Base-by-base conservation (phyloP, 1,140 invertebrate species). In the Cydia strobilella region DNA sequence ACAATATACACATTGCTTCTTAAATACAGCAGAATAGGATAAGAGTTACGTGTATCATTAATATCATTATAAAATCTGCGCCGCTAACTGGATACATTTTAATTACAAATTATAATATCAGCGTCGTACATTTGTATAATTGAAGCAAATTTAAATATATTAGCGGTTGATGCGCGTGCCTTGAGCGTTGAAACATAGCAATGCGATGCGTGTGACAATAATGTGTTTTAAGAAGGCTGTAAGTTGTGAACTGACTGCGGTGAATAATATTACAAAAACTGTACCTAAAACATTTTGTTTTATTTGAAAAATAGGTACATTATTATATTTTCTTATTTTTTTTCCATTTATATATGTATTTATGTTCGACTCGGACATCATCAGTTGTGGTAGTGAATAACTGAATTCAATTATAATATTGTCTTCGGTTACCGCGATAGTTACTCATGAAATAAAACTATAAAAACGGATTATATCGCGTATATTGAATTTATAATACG, bases 61-160 rank as follows among this genome's bases (percentile, higher is more conserved):
- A 13, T 45, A 51, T 51, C 15, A 51, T n/a, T 51, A 51, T 51
- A n/a, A 18, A n/a, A 51, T 18, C 48, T n/a, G 54, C 54, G 54
- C 54, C 54, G 10, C 20, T 10, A 3, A 59, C 54, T 20, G 54
- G 54, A 59, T 23, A n/a, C 54, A 59, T 59, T 59, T 59, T 59
- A 59, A 59, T 59, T 59, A 59, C 54, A 59, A 59, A 59, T 59
- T 59, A 59, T 59, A 59, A 59, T 59, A 59, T 59, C 54, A 59
- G 5, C 54, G 54, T 20, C n/a, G 51, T 59, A 12, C n/a, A 59
- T 59, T 23, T 23, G 54, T 59, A 59, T 59, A 59, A 59, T 59
- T 23, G 54, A 23, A 12, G 7, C 54, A 12, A 59, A 59, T 59
- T 59, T 23, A 9, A 59, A 59, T 59, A 59, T 59, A 59, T 59